phyloP scores from a whole-genome alignment of 1,140 invertebrate genomes.

The Melitaea cinxia region DNA sequence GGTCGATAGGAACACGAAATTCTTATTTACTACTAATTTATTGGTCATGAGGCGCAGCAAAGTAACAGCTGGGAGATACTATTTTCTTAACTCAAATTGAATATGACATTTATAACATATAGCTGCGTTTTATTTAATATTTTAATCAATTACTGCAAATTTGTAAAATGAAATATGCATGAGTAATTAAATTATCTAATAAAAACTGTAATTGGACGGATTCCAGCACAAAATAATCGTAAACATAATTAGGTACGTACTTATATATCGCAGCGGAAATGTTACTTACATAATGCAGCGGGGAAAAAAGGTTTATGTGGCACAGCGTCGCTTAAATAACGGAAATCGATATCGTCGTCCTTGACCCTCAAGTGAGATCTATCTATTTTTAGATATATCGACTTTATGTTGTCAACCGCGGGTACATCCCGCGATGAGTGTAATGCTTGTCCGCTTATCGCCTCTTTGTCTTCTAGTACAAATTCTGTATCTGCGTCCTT shows the following conservation, averaged over 20 bases:
- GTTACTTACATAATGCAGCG: conserved; percentile 70
- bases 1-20: too few relatives aligned
- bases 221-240: not conserved
- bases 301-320: conserved; percentile 74
- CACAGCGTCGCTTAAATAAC: conserved; percentile 76
- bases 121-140: too few relatives aligned
- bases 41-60: too few relatives aligned
- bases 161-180: too few relatives aligned
- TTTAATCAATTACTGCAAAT: too few relatives aligned
- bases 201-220: not conserved
- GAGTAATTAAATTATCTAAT: too few relatives aligned
- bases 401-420: conserved; percentile 36
- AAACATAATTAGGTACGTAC: conserved; percentile 37
- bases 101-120: too few relatives aligned
- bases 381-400: conserved; percentile 67
- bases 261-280: conserved; percentile 73
- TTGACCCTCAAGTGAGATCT: conserved; percentile 51
- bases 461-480: conserved; percentile 15
- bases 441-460: conserved; percentile 54
- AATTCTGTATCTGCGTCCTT: conserved; percentile 35
- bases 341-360: conserved; percentile 71
- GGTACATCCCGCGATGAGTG: conserved; percentile 46
- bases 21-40: too few relatives aligned
- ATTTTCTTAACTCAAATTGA: too few relatives aligned
- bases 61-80: too few relatives aligned